A percentile compares a stretch with the other conserved stretches of the same genome.
phyloP scores from a whole-genome alignment of 2,797 vertebrate species.

The Poecilia wingei region DNA sequence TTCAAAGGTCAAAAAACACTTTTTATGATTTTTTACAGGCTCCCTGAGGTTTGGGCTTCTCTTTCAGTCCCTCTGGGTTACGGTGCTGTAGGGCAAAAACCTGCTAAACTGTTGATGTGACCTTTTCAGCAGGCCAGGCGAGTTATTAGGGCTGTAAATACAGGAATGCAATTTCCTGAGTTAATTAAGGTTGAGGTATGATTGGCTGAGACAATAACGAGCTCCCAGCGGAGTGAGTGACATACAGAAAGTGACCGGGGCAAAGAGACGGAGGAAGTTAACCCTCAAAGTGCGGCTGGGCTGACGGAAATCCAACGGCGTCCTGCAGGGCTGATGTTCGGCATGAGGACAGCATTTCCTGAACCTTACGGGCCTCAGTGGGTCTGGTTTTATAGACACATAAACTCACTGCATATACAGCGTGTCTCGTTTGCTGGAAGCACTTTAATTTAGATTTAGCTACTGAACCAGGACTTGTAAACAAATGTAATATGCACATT shows the following conservation, averaged over 20 bases:
- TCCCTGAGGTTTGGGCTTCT: conserved; percentile 30
- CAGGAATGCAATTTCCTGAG: conserved; percentile 64
- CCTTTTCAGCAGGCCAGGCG: conserved; percentile 66
- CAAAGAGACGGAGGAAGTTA: conserved; percentile 19
- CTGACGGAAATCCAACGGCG: conserved; percentile 22
- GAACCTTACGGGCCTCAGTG: conserved; percentile 8
- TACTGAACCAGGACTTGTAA: conserved; percentile 45
- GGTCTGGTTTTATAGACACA: conserved; percentile 17
- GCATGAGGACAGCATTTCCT: conserved; percentile 22
- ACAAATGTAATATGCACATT: conserved; percentile 46
- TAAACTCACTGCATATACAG: conserved; percentile 28
- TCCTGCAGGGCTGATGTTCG: conserved; percentile 18
- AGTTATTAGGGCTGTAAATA: conserved; percentile 71
- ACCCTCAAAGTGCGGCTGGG: conserved; percentile 15
- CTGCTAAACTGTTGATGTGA: conserved; percentile 69
- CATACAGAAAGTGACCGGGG: conserved; percentile 49
- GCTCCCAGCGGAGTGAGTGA: conserved; percentile 61
- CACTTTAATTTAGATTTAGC: conserved; percentile 37
- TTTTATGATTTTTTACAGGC: conserved; percentile 10
- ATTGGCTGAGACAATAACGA: conserved; percentile 66
- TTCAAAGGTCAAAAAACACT: conserved; percentile 24
- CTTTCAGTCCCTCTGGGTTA: conserved; percentile 48
- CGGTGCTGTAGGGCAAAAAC: conserved; percentile 44
- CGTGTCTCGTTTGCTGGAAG: conserved; percentile 34
- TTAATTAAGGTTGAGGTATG: conserved; percentile 67